Evolutionary conservation across 2,797 vertebrate species (phyloP).

Genomic region (Sebastes nivosus): DNA sequence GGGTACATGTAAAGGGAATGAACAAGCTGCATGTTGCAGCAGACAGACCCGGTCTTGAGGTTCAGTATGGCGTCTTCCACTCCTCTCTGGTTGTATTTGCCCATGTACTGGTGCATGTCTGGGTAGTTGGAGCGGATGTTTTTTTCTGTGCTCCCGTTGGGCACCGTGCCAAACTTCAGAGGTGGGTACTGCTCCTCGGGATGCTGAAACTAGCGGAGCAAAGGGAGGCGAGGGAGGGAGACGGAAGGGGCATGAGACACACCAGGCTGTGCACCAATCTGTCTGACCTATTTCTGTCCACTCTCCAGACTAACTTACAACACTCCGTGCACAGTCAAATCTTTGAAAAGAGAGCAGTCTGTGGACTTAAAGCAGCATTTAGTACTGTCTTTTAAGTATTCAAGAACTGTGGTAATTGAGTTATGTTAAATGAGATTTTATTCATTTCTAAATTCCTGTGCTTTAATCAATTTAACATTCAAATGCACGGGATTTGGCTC

Average conservation of each 20-base stretch:
- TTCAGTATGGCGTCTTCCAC: conserved; percentile 93
- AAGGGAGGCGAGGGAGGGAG: conserved; percentile 50
- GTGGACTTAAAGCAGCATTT: conserved; percentile 56
- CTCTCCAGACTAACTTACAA: conserved; percentile 65
- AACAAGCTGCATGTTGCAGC: neutral
- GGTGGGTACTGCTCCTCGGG: conserved; percentile 96
- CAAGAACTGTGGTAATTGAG: conserved; percentile 58
- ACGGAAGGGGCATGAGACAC: conserved; percentile 67
- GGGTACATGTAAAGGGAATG: neutral
- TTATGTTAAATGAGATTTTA: conserved; percentile 60
- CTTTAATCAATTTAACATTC: conserved; percentile 72
- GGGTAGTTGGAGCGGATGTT: conserved; percentile 97
- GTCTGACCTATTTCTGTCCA: conserved; percentile 80
- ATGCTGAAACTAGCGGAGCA: conserved; percentile 90
- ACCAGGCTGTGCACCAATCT: conserved; percentile 74
- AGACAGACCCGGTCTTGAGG: conserved; percentile 91
- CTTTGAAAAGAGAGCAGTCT: conserved; percentile 43
- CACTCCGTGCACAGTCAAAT: conserved; percentile 57
- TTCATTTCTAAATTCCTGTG: conserved; percentile 62
- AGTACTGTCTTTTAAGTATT: conserved; percentile 46
- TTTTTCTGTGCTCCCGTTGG: conserved; percentile 96
- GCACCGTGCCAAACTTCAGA: conserved; percentile 94
- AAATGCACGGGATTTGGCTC: conserved; percentile 61
- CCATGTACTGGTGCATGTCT: conserved; percentile 96
- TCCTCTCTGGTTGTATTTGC: conserved; percentile 93